These are phyloP conservation scores for Tinea pellionella DNA, from an alignment of 2,888 invertebrate genomes.

Conservation along the genomic window DNA sequence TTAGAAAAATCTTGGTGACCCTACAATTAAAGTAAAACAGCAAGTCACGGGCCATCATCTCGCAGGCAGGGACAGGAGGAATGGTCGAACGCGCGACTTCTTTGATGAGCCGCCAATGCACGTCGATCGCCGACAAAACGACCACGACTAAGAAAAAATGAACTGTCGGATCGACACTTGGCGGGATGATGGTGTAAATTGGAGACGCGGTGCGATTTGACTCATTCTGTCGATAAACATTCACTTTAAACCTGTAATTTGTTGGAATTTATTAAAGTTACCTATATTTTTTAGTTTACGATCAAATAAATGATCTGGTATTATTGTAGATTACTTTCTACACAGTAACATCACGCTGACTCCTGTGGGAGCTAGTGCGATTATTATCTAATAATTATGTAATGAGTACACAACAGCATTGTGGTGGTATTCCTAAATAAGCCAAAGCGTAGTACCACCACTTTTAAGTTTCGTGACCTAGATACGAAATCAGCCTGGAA, in stretches of 20 bases:
- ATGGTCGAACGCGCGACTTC: constrained; percentile 38
- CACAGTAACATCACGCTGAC: too few species aligned
- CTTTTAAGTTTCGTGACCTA: too few species aligned
- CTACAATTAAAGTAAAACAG: constrained; percentile 36
- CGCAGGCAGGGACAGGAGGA: constrained; percentile 37
- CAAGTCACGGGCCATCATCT: constrained; percentile 42
- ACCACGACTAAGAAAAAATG: constrained; percentile 49
- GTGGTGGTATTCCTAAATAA: too few species aligned
- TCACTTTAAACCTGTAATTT: constrained; percentile 39
- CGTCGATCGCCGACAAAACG: constrained; percentile 63
- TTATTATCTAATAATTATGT: too few species aligned
- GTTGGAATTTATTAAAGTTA: constrained; percentile 33
- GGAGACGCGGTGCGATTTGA: constrained; percentile 48
- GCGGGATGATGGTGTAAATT: constrained; percentile 67
- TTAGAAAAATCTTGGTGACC: background rate
- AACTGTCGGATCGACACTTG: constrained; percentile 41
- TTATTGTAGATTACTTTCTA: too few species aligned
- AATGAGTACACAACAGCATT: too few species aligned
- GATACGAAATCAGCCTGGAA: too few species aligned
- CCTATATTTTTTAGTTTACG: background rate
- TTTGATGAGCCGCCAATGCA: constrained; percentile 63
- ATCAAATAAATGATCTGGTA: too few species aligned
- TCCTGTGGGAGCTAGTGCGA: too few species aligned
- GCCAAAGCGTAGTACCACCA: too few species aligned
- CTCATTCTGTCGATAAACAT: constrained; percentile 60